A percentile compares a stretch with the other conserved stretches of the same genome.
These are phyloP conservation scores for Hyperoplus immaculatus DNA, from an alignment of 2,797 vertebrate species.

Conservation along the genomic window DNA sequence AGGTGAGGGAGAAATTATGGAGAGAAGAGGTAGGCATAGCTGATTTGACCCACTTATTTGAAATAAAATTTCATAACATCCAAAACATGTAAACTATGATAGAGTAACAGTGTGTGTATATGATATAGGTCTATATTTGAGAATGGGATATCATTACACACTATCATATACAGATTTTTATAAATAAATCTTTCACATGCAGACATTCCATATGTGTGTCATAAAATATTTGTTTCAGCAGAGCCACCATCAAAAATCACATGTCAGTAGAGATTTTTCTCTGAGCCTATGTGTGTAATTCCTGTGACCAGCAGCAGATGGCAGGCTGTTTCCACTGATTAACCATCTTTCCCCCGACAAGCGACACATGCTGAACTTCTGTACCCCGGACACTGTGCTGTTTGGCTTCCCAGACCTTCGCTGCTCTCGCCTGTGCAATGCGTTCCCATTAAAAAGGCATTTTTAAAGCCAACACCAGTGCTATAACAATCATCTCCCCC, in stretches of 20 bases:
- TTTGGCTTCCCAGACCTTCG: constrained; percentile 79
- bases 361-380: constrained; percentile 75
- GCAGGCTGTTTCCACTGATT: constrained; percentile 87
- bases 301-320: constrained; percentile 81
- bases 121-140: not conserved
- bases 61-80: constrained; percentile 5
- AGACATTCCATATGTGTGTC: constrained; percentile 1
- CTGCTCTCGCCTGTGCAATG: constrained; percentile 85
- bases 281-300: constrained; percentile 46
- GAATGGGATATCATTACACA: not conserved
- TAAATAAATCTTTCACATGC: not conserved
- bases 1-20: constrained; percentile 2
- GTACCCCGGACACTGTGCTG: constrained; percentile 72
- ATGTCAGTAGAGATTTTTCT: constrained; percentile 4
- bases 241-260: constrained; percentile 14
- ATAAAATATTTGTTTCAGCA: constrained; percentile 26
- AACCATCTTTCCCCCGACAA: constrained; percentile 17
- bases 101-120: not conserved
- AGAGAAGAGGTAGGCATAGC: not conserved
- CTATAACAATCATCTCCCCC: constrained; percentile 87
- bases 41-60: constrained; percentile 18
- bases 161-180: not conserved
- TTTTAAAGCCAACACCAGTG: constrained; percentile 87
- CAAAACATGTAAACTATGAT: not conserved
- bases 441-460: constrained; percentile 87